These are phyloP conservation scores for Penaeus chinensis DNA, from an alignment of 1,140 invertebrate species.

Conservation along the genomic window DNA sequence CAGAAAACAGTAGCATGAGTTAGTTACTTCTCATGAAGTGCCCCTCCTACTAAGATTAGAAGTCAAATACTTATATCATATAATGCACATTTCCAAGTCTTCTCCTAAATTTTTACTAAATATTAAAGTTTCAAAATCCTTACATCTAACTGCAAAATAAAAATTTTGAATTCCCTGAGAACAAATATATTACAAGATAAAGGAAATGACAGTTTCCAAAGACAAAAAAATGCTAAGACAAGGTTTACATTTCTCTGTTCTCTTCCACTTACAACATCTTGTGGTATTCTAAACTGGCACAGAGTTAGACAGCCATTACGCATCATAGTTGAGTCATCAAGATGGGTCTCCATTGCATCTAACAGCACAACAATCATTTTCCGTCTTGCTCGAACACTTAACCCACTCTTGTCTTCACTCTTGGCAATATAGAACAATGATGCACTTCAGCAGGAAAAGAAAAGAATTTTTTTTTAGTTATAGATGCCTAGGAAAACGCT, in stretches of 20 bases:
- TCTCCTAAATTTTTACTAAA: too few species aligned
- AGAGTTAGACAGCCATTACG: constrained; percentile 94
- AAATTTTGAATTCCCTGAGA: too few species aligned
- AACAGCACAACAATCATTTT: constrained; percentile 84
- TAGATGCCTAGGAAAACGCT: not conserved
- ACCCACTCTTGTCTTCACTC: constrained; percentile 79
- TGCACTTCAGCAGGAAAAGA: constrained; percentile 75
- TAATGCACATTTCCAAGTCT: too few species aligned
- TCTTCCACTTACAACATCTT: constrained; percentile 83
- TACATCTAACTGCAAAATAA: too few species aligned
- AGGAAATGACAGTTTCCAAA: too few species aligned
- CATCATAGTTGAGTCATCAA: constrained; percentile 91
- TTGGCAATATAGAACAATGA: constrained; percentile 95
- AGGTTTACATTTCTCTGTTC: constrained; percentile 63
- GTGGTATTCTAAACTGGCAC: constrained; percentile 94
- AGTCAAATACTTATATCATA: too few species aligned
- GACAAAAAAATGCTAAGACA: not conserved
- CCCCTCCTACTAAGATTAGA: too few species aligned
- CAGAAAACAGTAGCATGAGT: too few species aligned
- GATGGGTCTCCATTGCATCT: constrained; percentile 88
- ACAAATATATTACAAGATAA: too few species aligned
- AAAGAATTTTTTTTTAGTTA: not conserved
- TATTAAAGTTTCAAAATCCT: too few species aligned
- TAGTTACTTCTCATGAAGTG: too few species aligned
- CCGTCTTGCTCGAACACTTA: constrained; percentile 77